phyloP scores from a whole-genome alignment of 2,797 vertebrate species.

The Intellagama lesueurii region DNA sequence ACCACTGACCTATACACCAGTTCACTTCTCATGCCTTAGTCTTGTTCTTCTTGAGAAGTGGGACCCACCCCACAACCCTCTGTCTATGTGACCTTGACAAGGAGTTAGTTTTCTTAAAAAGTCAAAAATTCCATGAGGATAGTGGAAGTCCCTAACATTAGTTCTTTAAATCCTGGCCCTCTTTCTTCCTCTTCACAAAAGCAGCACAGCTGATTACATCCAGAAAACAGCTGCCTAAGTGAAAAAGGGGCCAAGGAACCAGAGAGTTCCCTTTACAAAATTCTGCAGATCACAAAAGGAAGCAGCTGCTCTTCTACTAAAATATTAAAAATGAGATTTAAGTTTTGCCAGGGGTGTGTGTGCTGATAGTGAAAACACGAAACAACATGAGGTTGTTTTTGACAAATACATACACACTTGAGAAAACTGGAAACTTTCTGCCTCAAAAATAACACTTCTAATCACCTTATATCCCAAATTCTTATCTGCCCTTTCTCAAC shows the following conservation, averaged over 20 bases:
- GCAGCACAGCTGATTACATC: not conserved
- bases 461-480: conserved; percentile 3
- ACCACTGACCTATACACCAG: too few relatives aligned
- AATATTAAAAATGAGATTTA: not conserved
- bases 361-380: conserved; percentile 10
- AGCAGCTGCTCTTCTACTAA: not conserved
- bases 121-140: not conserved
- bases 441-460: conserved; percentile 12
- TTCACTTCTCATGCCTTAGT: not conserved
- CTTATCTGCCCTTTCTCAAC: not conserved
- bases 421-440: conserved; percentile 1
- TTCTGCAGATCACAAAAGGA: not conserved
- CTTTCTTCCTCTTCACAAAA: not conserved
- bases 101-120: not conserved
- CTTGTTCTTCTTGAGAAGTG: not conserved
- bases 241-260: not conserved
- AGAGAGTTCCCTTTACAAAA: not conserved
- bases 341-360: not conserved
- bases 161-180: not conserved
- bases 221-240: not conserved
- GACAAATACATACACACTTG: not conserved
- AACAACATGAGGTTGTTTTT: not conserved
- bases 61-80: not conserved
- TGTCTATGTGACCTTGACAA: not conserved
- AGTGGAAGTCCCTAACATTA: not conserved